A percentile compares a stretch with the other conserved stretches of the same genome.
These are phyloP conservation scores for Troides helena DNA, from an alignment of 2,888 invertebrate genomes.

Conservation along the genomic window DNA sequence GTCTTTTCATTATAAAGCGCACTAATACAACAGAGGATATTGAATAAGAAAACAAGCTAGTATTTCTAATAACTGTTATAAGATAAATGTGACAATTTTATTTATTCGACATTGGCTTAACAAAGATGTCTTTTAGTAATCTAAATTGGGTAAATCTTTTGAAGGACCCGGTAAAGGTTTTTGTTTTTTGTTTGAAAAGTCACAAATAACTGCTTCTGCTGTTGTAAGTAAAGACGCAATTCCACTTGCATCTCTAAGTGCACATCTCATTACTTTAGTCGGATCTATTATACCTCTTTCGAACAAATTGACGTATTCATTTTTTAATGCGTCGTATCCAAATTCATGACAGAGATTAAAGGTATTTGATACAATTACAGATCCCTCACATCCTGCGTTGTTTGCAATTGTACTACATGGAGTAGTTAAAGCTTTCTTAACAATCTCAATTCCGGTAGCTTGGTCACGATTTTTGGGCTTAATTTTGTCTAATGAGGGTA, in stretches of 20 bases:
- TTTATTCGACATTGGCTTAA: background rate
- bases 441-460: constrained; percentile 88
- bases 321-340: constrained; percentile 94
- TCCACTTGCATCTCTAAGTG: constrained; percentile 66
- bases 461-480: constrained; percentile 87
- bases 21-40: background rate
- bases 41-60: background rate
- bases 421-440: constrained; percentile 90
- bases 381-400: constrained; percentile 95
- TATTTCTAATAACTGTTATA: background rate
- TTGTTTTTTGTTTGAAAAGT: constrained; percentile 64
- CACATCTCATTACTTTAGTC: constrained; percentile 84
- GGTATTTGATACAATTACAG: constrained; percentile 94
- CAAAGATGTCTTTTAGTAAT: background rate
- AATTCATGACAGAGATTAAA: constrained; percentile 84
- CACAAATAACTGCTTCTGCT: constrained; percentile 97
- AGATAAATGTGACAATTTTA: background rate
- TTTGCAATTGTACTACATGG: constrained; percentile 93
- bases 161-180: constrained; percentile 1
- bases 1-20: background rate
- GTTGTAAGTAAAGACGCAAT: constrained; percentile 81
- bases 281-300: constrained; percentile 97
- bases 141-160: background rate
- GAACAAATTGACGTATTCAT: constrained; percentile 93
- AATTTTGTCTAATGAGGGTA: constrained; percentile 83